Conservation (phyloP, 2,113 vertebrate genomes). For the Suricata suricatta region DNA sequence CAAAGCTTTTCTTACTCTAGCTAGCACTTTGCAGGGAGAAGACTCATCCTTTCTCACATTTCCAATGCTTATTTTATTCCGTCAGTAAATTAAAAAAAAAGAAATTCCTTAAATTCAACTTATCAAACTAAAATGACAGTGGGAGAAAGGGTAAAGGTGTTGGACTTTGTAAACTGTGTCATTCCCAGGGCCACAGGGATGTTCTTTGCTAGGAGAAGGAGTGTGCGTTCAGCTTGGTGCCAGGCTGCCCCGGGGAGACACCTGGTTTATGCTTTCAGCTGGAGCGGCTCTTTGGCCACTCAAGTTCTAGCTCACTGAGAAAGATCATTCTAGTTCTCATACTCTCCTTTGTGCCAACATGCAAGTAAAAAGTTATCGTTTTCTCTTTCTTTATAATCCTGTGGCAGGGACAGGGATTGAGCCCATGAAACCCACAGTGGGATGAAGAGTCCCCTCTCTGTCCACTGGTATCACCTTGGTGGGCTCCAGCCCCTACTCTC, state of each 20-base stretch:
- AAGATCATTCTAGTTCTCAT: background rate
- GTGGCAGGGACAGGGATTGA: background rate
- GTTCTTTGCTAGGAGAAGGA: background rate
- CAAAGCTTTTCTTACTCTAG: constrained; percentile 76
- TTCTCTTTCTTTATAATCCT: background rate
- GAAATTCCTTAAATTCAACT: constrained; percentile 60
- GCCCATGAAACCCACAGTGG: background rate
- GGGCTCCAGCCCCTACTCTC: background rate
- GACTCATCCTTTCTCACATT: constrained; percentile 55
- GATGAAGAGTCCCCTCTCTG: background rate
- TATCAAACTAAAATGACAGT: constrained; percentile 46
- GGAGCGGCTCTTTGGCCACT: background rate
- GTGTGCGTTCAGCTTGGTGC: rapidly evolving
- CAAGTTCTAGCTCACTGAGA: background rate
- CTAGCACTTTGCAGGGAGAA: constrained; percentile 60
- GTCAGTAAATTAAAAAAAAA: constrained; percentile 63
- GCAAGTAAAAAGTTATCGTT: background rate
- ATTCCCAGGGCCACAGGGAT: background rate
- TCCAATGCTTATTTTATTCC: constrained; percentile 65
- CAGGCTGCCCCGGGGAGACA: background rate
- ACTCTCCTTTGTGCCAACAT: background rate
- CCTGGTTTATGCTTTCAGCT: background rate
- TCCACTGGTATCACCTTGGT: background rate
- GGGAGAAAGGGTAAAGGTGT: background rate
- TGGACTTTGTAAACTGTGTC: background rate